Evolutionary conservation across 2,113 vertebrate species (phyloP).

Genomic region (Passer montanus): DNA sequence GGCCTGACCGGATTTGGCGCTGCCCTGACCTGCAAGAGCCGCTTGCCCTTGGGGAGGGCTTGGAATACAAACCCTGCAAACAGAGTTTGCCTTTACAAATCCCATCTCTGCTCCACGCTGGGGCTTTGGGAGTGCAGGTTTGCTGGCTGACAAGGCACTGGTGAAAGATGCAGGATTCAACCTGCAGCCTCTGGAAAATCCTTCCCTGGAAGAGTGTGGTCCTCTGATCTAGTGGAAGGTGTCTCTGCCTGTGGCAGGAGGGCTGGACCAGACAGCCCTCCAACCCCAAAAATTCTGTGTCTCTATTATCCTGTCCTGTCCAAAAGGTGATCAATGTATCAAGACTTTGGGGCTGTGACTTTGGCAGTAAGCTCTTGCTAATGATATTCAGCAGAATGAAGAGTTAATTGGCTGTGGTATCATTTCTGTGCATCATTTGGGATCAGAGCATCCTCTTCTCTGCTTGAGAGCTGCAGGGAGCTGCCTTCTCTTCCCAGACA

Average conservation of each 20-base stretch:
- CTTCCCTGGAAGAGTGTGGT: background rate
- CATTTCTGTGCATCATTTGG: background rate
- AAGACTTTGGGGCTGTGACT: background rate
- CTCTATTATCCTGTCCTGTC: background rate
- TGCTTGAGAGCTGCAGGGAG: background rate
- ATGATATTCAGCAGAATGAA: background rate
- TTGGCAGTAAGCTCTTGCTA: background rate
- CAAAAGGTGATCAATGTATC: background rate
- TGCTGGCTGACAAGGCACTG: background rate
- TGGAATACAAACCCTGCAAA: background rate
- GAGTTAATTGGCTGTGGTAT: background rate
- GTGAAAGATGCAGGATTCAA: background rate
- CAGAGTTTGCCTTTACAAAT: background rate
- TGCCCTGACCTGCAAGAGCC: background rate
- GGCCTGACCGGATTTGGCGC: background rate
- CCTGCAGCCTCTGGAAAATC: background rate
- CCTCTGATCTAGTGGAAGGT: background rate
- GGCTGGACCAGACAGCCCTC: background rate
- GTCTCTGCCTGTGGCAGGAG: background rate
- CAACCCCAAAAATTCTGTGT: background rate
- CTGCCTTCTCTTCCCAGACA: background rate
- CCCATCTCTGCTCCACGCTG: background rate
- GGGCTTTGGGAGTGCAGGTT: background rate
- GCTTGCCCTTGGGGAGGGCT: background rate
- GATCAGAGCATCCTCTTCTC: background rate